Conservation (phyloP, 2,888 invertebrate genomes). For the Diabrotica balteata region DNA sequence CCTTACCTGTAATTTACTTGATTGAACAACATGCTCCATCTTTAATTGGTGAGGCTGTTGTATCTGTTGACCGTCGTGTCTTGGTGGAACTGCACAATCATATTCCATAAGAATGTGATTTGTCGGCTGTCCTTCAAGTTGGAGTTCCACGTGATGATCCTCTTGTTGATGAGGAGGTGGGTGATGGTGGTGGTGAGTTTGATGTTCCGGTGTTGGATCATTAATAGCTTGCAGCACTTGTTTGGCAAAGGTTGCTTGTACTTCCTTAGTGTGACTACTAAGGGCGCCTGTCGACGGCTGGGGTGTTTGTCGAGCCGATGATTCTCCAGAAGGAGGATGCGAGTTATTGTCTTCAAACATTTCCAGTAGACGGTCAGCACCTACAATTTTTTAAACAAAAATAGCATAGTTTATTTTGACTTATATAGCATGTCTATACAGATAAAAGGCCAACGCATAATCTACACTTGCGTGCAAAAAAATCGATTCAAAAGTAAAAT, state of each 20-base stretch:
- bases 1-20: slow-evolving; percentile 58
- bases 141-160: slow-evolving; percentile 15
- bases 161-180: slow-evolving; percentile 11
- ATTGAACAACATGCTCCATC: slow-evolving; percentile 53
- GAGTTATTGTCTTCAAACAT: slow-evolving; percentile 56
- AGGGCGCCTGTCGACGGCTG: slow-evolving; percentile 51
- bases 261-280: slow-evolving; percentile 48
- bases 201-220: slow-evolving; percentile 34
- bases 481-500: too few species aligned
- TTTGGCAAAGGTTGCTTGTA: slow-evolving; percentile 57
- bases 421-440: too few species aligned
- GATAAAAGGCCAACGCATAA: too few species aligned
- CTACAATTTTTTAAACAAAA: slow-evolving; percentile 31
- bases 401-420: too few species aligned
- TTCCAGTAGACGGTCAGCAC: slow-evolving; percentile 59
- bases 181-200: slow-evolving; percentile 24
- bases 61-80: slow-evolving; percentile 13
- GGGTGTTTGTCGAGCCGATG: slow-evolving; percentile 62
- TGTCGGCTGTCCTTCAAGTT: slow-evolving; percentile 7
- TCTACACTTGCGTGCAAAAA: too few species aligned
- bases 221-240: slow-evolving; percentile 51
- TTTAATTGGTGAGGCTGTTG: slow-evolving; percentile 33
- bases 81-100: slow-evolving; percentile 17
- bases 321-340: slow-evolving; percentile 60
- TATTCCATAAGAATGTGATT: slow-evolving; percentile 11